These are phyloP conservation scores for Aquatica leii DNA, from an alignment of 2,888 invertebrate genomes.

Conservation along the genomic window DNA sequence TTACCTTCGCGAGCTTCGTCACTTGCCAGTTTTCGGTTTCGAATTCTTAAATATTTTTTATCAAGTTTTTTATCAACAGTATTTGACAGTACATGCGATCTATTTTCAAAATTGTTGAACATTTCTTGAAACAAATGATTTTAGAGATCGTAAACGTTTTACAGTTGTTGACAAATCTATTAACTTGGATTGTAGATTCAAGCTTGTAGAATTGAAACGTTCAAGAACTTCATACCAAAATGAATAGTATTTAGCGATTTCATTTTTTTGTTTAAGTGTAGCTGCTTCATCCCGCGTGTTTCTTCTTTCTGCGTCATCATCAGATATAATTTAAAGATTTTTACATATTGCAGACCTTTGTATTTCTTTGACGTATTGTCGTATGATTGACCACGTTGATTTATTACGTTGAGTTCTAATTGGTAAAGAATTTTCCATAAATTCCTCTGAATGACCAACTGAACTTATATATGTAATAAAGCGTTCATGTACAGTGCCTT, in stretches of 20 bases:
- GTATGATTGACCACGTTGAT: too few species aligned
- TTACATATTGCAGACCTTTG: background rate
- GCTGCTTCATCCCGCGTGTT: too few species aligned
- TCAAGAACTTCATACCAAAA: background rate
- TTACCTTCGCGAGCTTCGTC: too few species aligned
- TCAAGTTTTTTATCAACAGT: too few species aligned
- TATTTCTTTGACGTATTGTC: background rate
- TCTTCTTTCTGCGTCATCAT: background rate
- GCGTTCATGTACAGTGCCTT: too few species aligned
- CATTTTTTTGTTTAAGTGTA: background rate
- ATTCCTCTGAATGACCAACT: slow-evolving; percentile 4
- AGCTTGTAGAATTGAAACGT: background rate
- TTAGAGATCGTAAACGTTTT: background rate
- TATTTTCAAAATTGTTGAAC: too few species aligned
- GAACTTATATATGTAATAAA: slow-evolving; percentile 1
- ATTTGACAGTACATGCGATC: too few species aligned
- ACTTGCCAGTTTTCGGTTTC: too few species aligned
- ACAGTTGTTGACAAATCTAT: background rate
- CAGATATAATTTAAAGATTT: background rate
- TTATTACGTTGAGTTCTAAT: background rate
- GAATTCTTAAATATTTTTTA: too few species aligned
- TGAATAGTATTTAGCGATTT: background rate
- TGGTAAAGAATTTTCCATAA: background rate
- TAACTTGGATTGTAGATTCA: background rate
- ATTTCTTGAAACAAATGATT: too few species aligned